A percentile compares a stretch with the other conserved stretches of the same genome.
These are phyloP conservation scores for Meteorus cinctellus DNA, from an alignment of 2,888 invertebrate species.

Conservation along the genomic window DNA sequence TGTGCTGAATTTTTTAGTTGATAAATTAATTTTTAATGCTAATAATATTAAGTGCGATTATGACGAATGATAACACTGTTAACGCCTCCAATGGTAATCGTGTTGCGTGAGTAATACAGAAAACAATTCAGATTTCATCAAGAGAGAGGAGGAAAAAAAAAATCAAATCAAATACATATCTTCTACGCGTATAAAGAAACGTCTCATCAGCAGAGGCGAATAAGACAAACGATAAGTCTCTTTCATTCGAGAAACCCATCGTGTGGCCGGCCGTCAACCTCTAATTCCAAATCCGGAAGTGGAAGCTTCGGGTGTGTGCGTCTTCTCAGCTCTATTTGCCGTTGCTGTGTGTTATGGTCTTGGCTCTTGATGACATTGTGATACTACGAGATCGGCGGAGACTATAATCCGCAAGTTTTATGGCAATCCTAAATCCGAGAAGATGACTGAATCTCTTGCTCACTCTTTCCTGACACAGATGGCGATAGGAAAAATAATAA, in stretches of 20 bases:
- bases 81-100: constrained; percentile 18
- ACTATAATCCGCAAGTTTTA: constrained; percentile 5
- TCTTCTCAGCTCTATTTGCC: constrained; percentile 31
- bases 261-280: constrained; percentile 21
- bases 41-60: constrained; percentile 12
- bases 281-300: constrained; percentile 28
- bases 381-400: constrained; percentile 2
- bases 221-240: neutral
- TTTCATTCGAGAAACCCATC: constrained; percentile 25
- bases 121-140: constrained; percentile 37
- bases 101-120: constrained; percentile 28
- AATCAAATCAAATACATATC: constrained; percentile 25
- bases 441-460: constrained; percentile 18
- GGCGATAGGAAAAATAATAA: neutral
- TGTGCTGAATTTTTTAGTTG: constrained; percentile 27
- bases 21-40: neutral
- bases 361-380: constrained; percentile 32
- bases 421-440: constrained; percentile 16
- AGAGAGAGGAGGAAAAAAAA: constrained; percentile 34
- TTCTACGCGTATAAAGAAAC: constrained; percentile 32
- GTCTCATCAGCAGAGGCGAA: constrained; percentile 26
- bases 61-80: constrained; percentile 4
- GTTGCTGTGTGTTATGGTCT: constrained; percentile 1
- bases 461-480: constrained; percentile 18
- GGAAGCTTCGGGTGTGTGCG: constrained; percentile 2